Evolutionary conservation across 2,113 vertebrate genomes (phyloP), one percentile per base, ranked within the genome.

Genomic region (Triplophysa tibetana): DNA sequence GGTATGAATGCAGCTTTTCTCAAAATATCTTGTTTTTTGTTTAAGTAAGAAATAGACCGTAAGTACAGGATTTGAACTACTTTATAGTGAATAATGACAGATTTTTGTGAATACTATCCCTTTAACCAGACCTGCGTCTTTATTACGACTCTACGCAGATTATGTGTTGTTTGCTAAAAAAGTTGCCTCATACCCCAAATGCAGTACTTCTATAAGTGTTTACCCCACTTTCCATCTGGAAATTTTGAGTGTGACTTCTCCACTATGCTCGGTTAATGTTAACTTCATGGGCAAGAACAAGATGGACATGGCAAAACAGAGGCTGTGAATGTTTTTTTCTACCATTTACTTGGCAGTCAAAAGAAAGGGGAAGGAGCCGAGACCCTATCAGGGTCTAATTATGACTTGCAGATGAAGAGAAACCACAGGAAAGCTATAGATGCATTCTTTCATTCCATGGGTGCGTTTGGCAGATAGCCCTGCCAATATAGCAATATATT

Each of bases 381-480:
- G 65, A 69, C 62, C 58, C 52, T 73, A 56, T 81, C 54, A 45
- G 75, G 43, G 54, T 64, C 75, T 81, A 74, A 78, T 77, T 65
- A 67, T 70, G 65, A 75, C 66, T 78, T 65, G 26, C 69, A 81
- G 75, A 78, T 78, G 74, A 74, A 33, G 38, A 79, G 52, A 77
- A 85, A 87, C 80, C 78, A 48, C 60, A 79, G n/a, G 41, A 73
- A 86, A 86, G 62, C 76, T 77, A 43, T 77, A 52, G 76, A 81
- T 82, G 67, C 65, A 81, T 83, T 78, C 65, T 84, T 62, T 86
- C 62, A 86, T 86, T 86, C 78, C 85, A 80, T 8, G 67, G 66
- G 43, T 33, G 69, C 43, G 78, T 81, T 77, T 82, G 75, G 84
- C 82, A n/a, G n/a, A n/a, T n/a, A n/a, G n/a, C n/a, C n/a, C n/a